Evolutionary conservation across 2,888 invertebrate species (phyloP), one percentile per base, ranked within the genome.

Genomic region (Apotomis capreana): DNA sequence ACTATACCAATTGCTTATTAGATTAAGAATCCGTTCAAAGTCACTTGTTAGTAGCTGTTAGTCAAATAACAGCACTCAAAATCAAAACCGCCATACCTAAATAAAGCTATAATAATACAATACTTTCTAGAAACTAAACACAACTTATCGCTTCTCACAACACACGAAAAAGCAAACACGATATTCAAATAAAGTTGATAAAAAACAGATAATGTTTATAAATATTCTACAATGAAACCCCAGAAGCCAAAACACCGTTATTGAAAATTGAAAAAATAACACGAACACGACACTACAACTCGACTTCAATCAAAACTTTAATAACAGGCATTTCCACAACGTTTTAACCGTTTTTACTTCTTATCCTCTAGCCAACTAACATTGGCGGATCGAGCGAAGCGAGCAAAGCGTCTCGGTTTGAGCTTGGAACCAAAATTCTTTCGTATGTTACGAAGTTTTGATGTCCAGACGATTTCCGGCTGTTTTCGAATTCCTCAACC

Each of bases 41-140:
- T 90, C 87, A 70, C 70, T 76, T 78, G 93, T 94, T 94, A 94
- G 94, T 94, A 93, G 91, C 92, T 89, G 92, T 92, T 93, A 93
- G 91, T 92, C 83, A 82, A 83, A 87, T 91, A 92, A 92, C 92
- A 93, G 90, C 91, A 92, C 90, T 86, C 90, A 87, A 84, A 84
- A 81, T 79, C 79, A 82, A 80, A 75, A 80, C 67, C 74, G 57
- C 71, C 70, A 78, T 75, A 76, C 79, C 77, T 81, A 78, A 78
- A 80, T 58, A 74, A 77, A 75, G 73, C 74, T 67, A 76, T 71
- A 76, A 75, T 71, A 70, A 59, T 68, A 46, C 26, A 26, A 73
- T 57, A 62, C 78, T 75, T 70, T 71, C 65, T 75, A 77, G 79
- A 75, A 62, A 52, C 61, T 74, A 46, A 51, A 70, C 44, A 68